Percentiles rank a stretch among this genome's conserved stretches.
These are phyloP conservation scores for Chunga burmeisteri DNA, from an alignment of 2,113 vertebrate genomes.

Conservation along the genomic window DNA sequence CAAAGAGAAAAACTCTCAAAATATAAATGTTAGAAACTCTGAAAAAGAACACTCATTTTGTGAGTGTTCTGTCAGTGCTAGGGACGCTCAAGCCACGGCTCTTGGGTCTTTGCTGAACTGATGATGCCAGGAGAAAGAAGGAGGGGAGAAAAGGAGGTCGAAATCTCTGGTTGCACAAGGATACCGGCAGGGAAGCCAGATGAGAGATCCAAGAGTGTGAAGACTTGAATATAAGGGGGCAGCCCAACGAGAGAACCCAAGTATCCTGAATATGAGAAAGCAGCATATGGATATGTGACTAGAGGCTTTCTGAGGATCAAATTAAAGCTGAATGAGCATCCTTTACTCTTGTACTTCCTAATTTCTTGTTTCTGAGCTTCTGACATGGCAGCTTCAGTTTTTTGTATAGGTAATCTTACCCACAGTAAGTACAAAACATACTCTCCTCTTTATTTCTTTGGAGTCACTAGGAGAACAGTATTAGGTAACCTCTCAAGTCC, in stretches of 20 bases:
- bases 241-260: neutral
- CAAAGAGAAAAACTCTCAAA: neutral
- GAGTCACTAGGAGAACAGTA: neutral
- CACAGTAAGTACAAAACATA: neutral
- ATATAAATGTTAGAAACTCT: neutral
- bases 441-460: neutral
- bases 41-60: neutral
- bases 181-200: neutral
- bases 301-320: neutral
- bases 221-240: neutral
- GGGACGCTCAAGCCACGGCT: accelerated
- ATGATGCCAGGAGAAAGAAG: neutral
- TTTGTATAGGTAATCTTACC: neutral
- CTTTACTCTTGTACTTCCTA: neutral
- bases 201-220: neutral
- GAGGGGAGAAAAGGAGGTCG: neutral
- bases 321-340: neutral
- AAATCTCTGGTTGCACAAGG: neutral
- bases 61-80: neutral
- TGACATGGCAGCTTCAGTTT: neutral
- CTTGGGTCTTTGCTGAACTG: neutral
- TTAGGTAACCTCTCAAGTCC: neutral
- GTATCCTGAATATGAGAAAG: neutral
- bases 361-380: neutral
- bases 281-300: neutral